Evolutionary conservation across 2,797 vertebrate species (phyloP), one percentile per base, ranked within the genome.

Genomic region (Spizella passerina): DNA sequence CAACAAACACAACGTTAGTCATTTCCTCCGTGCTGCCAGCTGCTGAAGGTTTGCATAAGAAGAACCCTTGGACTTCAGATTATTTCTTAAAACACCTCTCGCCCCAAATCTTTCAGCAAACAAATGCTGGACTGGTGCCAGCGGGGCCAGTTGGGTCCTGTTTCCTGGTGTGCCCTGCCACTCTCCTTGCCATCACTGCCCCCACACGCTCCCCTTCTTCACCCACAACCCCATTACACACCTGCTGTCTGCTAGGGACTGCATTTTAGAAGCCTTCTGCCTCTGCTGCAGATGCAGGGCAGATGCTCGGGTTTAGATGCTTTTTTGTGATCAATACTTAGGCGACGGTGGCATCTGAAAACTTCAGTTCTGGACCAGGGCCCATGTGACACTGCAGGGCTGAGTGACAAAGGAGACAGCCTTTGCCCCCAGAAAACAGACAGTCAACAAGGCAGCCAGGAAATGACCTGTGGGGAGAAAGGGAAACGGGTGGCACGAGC

Each of bases 1-100:
- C 83, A 90, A 56, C 92, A 94, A 95, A 95, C 83, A 94, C 46
- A 61, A 32, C 3, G 6, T 94, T 88, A 95, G 91, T 96, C 61
- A 94, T 95, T 96, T 96, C 90, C 80, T 96, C 87, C 8, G 0
- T 5, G 10, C 82, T 96, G 94, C 93, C 95, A 96, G 95, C 94
- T 96, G 95, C 93, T 81, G 82, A 83, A 49, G 88, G 91, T 94
- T 96, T 96, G 94, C 95, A 94, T 81, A 96, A 94, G 89, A 95
- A 87, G 77, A 81, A 95, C 95, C 94, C 96, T 96, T 94, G 94
- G 96, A 95, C 95, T 96, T 94, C 93, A 95, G 91, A 82, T 94
- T 78, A 63, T 93, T 95, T 96, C 94, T 96, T 96, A 93, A 93
- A 95, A 94, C 59, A 61, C 69, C 80, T 88, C 89, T 94, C 1